Base-by-base conservation (phyloP, 2,888 invertebrate genomes). In the Tanaodytes sp. region DNA sequence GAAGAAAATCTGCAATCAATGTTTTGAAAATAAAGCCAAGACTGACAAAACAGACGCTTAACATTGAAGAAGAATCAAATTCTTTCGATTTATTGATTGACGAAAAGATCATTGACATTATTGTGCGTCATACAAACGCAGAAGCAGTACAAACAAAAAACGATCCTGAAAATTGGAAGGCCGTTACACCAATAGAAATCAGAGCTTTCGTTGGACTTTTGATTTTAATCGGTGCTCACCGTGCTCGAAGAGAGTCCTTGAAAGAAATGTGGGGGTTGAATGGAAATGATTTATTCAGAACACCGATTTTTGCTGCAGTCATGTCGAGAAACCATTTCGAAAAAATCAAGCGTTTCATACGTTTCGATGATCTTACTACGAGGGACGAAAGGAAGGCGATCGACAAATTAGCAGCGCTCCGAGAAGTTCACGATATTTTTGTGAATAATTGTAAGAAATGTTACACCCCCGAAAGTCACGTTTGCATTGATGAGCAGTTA, bases 51-150 rank as follows among this genome's bases (percentile, higher is more conserved):
- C 31, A 31, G 14, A 54, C 46, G 23, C 37, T 33, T 36, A 63
- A 68, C 16, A 52, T 65, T 48, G 15, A 67, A 51, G 36, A 19
- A 42, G 51, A 49, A 40, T 36, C 49, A 12, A 45, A 51, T 20
- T 33, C 71, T 8, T 71, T 73, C 46, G 16, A 46, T 30, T 52
- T 48, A 54, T 58, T 70, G 36, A 42, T 73, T 20, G 52, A 43
- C 23, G 42, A 36, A n/a, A 33, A 64, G 45, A 67, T 71, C 15
- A 68, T 69, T 11, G 68, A 71, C 3, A 63, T 64, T 27, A 69
- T 64, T 45, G 54, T 68, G 23, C 48, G 31, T 31, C 42, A 67
- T 55, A 75, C 74, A 37, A 74, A 75, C 54, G 48, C 72, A 33
- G 42, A 49, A 59, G 59, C 49, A 27, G 31, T 42, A 14, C n/a